These are phyloP conservation scores for Trilocha varians DNA, from an alignment of 2,888 invertebrate genomes.

Conservation along the genomic window DNA sequence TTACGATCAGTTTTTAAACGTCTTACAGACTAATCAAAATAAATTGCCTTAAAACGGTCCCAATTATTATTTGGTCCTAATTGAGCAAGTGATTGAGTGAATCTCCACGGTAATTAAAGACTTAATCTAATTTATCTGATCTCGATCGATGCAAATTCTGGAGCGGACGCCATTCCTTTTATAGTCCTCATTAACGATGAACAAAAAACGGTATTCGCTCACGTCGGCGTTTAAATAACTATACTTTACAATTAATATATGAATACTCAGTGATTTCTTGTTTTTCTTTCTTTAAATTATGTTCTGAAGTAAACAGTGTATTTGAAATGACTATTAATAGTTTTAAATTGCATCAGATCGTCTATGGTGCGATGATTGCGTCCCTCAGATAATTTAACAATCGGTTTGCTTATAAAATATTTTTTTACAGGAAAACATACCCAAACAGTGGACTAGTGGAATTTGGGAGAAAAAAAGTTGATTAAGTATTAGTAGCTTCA, in stretches of 20 bases:
- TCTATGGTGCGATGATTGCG: too few species aligned
- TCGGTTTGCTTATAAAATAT: too few species aligned
- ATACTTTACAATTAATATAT: constrained; percentile 24
- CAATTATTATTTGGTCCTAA: background rate
- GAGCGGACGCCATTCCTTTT: constrained; percentile 43
- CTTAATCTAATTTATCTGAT: constrained; percentile 27
- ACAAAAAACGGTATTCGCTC: constrained; percentile 42
- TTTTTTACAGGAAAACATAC: too few species aligned
- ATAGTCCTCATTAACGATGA: constrained; percentile 59
- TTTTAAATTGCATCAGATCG: too few species aligned
- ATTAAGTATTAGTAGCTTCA: too few species aligned
- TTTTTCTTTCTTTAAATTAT: background rate
- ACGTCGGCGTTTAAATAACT: constrained; percentile 50
- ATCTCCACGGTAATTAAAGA: constrained; percentile 11
- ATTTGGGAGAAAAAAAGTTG: too few species aligned
- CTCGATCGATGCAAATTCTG: constrained; percentile 55
- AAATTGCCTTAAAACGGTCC: too few species aligned
- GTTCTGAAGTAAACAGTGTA: constrained; percentile 3
- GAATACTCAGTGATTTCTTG: constrained; percentile 45
- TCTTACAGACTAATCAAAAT: too few species aligned
- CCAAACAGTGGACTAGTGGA: too few species aligned
- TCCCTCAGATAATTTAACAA: too few species aligned
- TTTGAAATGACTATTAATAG: too few species aligned
- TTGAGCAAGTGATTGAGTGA: background rate
- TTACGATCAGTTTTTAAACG: too few species aligned